These are phyloP conservation scores for Anhinga rufa DNA, from an alignment of 2,113 vertebrate species.

Conservation along the genomic window DNA sequence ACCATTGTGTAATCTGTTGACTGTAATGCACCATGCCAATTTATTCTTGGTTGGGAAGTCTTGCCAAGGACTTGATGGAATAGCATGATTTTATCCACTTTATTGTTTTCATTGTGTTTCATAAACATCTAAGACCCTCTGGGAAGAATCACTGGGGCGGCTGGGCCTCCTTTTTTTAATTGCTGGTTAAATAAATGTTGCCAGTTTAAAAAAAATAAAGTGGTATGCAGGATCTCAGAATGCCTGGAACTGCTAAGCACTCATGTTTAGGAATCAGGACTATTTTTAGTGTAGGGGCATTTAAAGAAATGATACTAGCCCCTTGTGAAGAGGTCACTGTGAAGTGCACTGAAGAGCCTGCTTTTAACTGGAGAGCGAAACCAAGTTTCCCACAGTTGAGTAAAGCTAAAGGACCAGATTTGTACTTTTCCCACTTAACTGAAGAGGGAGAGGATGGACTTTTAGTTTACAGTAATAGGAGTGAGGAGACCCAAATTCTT, in stretches of 20 bases:
- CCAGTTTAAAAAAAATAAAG: constrained; percentile 25
- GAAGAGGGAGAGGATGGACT: not conserved
- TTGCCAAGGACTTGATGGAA: constrained; percentile 61
- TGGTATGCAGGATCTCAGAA: constrained; percentile 37
- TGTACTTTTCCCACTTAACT: not conserved
- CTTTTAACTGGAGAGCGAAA: constrained; percentile 21
- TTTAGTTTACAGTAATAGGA: not conserved
- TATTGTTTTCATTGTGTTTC: constrained; percentile 65
- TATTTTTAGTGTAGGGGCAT: constrained; percentile 50
- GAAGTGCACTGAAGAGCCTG: not conserved
- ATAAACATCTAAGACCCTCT: constrained; percentile 63
- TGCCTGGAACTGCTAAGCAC: constrained; percentile 37
- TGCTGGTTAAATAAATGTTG: constrained; percentile 59
- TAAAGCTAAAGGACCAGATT: not conserved
- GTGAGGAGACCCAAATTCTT: not conserved
- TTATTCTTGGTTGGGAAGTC: constrained; percentile 40
- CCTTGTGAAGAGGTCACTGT: constrained; percentile 36
- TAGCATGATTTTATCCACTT: constrained; percentile 56
- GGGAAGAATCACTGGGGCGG: constrained; percentile 51
- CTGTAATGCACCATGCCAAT: constrained; percentile 35
- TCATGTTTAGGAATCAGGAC: constrained; percentile 49
- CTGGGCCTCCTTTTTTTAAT: constrained; percentile 47
- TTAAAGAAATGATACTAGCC: constrained; percentile 45
- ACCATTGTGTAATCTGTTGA: constrained; percentile 63
- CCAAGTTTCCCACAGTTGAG: constrained; percentile 37